phyloP scores from a whole-genome alignment of 2,113 vertebrate species.

The Caracal caracal region DNA sequence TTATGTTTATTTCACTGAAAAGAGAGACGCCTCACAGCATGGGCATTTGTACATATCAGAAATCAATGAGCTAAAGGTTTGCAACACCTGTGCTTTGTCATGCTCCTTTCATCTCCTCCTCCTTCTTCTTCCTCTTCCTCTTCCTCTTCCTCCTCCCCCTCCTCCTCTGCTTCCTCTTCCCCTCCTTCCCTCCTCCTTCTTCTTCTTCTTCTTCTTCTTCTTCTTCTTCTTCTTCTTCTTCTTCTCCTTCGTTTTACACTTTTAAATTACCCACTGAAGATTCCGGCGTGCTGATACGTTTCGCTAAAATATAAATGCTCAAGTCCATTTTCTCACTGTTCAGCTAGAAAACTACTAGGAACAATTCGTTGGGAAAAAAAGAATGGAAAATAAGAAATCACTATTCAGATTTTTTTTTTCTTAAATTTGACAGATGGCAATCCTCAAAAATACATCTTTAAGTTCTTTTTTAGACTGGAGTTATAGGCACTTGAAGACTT shows the following conservation, averaged over 20 bases:
- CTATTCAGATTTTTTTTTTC: constrained; percentile 56
- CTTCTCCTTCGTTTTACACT: not conserved
- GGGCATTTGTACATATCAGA: constrained; percentile 45
- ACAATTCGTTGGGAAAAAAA: not conserved
- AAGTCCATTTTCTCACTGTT: constrained; percentile 35
- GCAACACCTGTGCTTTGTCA: not conserved
- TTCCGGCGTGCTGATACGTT: not conserved
- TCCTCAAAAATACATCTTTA: constrained; percentile 77
- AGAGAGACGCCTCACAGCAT: not conserved
- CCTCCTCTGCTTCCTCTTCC: not conserved
- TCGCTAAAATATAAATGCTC: constrained; percentile 32
- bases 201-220: not conserved
- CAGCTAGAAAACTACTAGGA: constrained; percentile 50
- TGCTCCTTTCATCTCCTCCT: not conserved
- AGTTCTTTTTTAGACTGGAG: constrained; percentile 69
- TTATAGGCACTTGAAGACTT: constrained; percentile 67
- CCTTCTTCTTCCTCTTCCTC: not conserved
- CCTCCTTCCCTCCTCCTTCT: not conserved
- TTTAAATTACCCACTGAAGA: constrained; percentile 33
- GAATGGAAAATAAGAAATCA: constrained; percentile 65
- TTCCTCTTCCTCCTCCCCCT: not conserved
- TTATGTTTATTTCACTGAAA: constrained; percentile 52
- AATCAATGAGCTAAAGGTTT: constrained; percentile 11
- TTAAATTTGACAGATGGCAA: constrained; percentile 79
- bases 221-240: not conserved